Evolutionary conservation across 2,797 vertebrate genomes (phyloP), one percentile per base, ranked within the genome.

Genomic region (Graptemys geographica): DNA sequence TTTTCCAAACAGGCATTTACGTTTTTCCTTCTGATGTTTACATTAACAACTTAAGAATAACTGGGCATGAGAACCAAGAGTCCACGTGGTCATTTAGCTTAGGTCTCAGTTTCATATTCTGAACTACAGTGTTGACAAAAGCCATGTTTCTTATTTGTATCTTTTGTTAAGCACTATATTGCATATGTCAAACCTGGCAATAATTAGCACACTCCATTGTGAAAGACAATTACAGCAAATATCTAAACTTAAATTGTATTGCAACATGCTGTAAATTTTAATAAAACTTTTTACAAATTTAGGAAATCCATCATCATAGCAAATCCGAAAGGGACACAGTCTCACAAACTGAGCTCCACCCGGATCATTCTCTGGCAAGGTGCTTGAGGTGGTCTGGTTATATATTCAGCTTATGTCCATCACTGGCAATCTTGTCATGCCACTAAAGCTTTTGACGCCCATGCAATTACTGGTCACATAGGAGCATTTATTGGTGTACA

Each of bases 51-150:
- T 0, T 81, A 76, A 87, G 53, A 53, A 62, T 44, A 90, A 84
- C 76, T 56, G 76, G 90, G 83, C 72, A 56, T 90, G 33, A 93
- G 90, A 3, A 92, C 59, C 76, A 9, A 87, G 89, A 92, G 41
- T 44, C 52, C 13, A 57, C 80, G 6, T 11, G 57, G 23, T 28
- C 0, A 2, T 7, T 83, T 18, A 69, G 57, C 80, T 79, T 56
- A 79, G 89, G 27, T 44, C 53, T 57, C 47, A 59, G 84, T 41
- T 76, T 95, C 59, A 89, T 88, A 88, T 76, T 62, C 21, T n/a
- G 72, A 74, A 52, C 33, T 53, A 5, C 9, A 87, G 33, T 79
- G 84, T 0, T 83, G 65, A 81, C 69, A 69, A 89, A 62, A 6
- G 5, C 13, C 59, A 62, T 33, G 5, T 28, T 81, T 72, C 10